Percentiles rank a stretch among this genome's conserved stretches.
These are phyloP conservation scores for Mactromeris polynyma DNA, from an alignment of 2,888 invertebrate genomes.

Conservation along the genomic window DNA sequence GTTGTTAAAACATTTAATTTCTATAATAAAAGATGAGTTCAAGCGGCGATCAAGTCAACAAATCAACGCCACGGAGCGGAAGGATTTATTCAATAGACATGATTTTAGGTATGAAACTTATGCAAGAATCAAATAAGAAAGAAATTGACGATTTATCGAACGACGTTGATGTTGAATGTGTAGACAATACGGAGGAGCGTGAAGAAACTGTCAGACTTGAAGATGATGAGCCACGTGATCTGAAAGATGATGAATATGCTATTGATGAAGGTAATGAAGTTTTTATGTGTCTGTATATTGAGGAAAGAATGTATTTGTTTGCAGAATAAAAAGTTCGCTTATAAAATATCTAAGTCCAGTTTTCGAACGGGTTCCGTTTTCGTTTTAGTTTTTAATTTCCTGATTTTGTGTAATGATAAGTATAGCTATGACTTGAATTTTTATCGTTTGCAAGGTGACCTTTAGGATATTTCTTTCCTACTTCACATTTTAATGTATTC, in stretches of 20 bases:
- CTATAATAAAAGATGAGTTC: constrained; percentile 4
- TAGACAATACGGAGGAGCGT: neutral
- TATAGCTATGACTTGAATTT: too few species aligned
- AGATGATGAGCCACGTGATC: neutral
- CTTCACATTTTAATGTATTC: too few species aligned
- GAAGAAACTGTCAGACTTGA: neutral
- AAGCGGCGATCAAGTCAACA: neutral
- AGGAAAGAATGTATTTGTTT: too few species aligned
- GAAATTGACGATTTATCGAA: neutral
- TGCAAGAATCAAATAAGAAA: constrained; percentile 45
- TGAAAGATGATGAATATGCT: neutral
- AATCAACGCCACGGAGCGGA: neutral
- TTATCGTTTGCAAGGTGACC: too few species aligned
- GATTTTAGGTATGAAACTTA: constrained; percentile 58
- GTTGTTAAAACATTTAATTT: neutral
- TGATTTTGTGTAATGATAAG: too few species aligned
- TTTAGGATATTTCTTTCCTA: too few species aligned
- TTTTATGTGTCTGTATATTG: too few species aligned
- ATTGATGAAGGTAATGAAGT: neutral
- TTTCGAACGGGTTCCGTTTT: too few species aligned
- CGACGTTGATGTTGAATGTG: neutral
- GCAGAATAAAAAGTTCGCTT: too few species aligned
- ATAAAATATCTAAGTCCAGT: too few species aligned
- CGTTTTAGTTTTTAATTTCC: too few species aligned
- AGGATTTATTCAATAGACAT: constrained; percentile 63